Conservation (phyloP, 2,888 invertebrate genomes). For the Rhagium mordax region DNA sequence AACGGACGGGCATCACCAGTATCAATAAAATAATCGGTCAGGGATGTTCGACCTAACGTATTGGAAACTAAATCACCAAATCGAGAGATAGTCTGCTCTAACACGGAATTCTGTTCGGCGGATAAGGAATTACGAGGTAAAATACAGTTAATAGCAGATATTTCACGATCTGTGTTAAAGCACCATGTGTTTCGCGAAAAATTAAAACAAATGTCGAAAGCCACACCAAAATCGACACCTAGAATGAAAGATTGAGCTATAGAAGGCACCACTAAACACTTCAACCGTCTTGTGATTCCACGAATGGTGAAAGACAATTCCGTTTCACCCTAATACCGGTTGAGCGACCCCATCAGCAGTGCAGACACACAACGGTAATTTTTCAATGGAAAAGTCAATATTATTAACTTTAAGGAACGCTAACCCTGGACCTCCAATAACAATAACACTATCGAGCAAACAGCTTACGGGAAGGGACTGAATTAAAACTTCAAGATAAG, state of each 20-base stretch:
- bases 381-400: neutral
- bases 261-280: constrained; percentile 3
- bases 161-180: neutral
- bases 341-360: neutral
- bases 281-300: neutral
- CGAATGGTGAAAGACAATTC: neutral
- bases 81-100: neutral
- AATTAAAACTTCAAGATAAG: too few species aligned
- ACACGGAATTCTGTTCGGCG: neutral
- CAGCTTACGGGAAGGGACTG: neutral
- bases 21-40: neutral
- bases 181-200: neutral
- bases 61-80: constrained; percentile 6
- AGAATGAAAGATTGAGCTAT: neutral
- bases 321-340: neutral
- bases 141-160: neutral
- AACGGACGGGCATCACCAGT: neutral
- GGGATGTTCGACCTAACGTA: neutral
- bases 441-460: neutral
- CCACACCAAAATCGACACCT: neutral
- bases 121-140: neutral
- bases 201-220: constrained; percentile 12
- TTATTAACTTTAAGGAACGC: too few species aligned
- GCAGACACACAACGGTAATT: neutral
- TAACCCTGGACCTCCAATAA: too few species aligned